Percentiles rank a stretch among this genome's conserved stretches.
Conservation (phyloP, 2,797 vertebrate genomes). For the Masticophis lateralis region DNA sequence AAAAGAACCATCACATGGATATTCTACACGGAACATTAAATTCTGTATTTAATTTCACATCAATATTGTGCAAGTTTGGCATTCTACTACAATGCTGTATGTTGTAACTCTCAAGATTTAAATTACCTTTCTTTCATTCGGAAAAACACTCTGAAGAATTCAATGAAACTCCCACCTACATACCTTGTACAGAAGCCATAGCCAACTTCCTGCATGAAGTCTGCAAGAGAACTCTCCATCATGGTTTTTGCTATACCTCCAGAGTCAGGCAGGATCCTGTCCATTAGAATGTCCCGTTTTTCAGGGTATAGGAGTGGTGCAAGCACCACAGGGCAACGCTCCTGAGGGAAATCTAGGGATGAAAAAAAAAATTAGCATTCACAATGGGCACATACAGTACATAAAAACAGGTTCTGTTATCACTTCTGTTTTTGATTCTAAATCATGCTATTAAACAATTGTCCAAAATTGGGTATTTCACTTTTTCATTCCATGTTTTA, state of each 20-base stretch:
- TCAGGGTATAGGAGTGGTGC: conserved; percentile 99
- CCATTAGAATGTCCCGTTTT: conserved; percentile 99
- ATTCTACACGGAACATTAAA: not conserved
- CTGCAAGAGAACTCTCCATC: conserved; percentile 99
- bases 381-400: not conserved
- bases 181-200: conserved; percentile 99
- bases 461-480: not conserved
- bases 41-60: not conserved
- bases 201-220: conserved; percentile 99
- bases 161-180: conserved; percentile 46
- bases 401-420: not conserved
- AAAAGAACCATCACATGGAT: not conserved
- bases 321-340: conserved; percentile 99
- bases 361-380: not conserved
- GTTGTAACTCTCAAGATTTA: not conserved
- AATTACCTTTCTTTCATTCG: not conserved
- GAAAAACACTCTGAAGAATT: not conserved
- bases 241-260: conserved; percentile 99
- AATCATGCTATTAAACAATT: not conserved
- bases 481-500: not conserved
- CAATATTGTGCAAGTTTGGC: not conserved
- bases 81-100: not conserved
- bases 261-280: conserved; percentile 99
- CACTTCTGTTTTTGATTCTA: too few relatives aligned
- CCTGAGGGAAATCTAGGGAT: conserved; percentile 95